phyloP scores from a whole-genome alignment of 2,888 invertebrate genomes.

The Serrognathus titanus region DNA sequence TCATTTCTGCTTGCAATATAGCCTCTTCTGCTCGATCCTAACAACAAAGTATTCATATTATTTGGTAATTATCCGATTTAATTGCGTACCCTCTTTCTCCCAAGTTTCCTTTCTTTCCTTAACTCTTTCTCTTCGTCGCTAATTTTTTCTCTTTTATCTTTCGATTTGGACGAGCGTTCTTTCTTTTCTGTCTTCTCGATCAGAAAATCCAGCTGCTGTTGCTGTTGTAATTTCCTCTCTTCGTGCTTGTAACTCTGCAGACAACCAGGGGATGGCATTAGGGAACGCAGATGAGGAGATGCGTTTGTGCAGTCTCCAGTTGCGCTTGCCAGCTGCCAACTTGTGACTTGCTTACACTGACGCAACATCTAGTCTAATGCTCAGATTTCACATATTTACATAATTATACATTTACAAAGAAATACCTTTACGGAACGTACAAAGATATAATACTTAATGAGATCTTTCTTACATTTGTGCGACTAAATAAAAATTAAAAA shows the following conservation, averaged over 20 bases:
- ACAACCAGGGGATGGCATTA: slow-evolving; percentile 43
- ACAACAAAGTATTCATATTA: slow-evolving; percentile 1
- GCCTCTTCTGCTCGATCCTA: slow-evolving; percentile 75
- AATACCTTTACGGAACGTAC: neutral
- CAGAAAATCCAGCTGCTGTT: slow-evolving; percentile 38
- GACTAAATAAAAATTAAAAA: too few species aligned
- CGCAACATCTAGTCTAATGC: slow-evolving; percentile 17
- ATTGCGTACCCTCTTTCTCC: slow-evolving; percentile 68
- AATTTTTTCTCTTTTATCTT: slow-evolving; percentile 61
- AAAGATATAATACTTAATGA: too few species aligned
- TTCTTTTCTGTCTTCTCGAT: slow-evolving; percentile 52
- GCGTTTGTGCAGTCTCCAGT: slow-evolving; percentile 32
- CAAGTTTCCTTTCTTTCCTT: slow-evolving; percentile 77
- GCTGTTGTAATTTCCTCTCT: slow-evolving; percentile 43
- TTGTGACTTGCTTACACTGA: slow-evolving; percentile 26
- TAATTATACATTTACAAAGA: neutral
- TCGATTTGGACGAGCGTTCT: slow-evolving; percentile 51
- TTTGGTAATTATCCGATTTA: neutral
- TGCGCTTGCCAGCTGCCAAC: slow-evolving; percentile 31
- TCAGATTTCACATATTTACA: neutral
- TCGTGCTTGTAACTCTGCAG: slow-evolving; percentile 52
- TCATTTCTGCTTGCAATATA: slow-evolving; percentile 62
- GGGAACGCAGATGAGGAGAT: slow-evolving; percentile 30
- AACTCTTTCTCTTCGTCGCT: slow-evolving; percentile 77
- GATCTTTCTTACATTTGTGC: too few species aligned